Conservation (phyloP, 2,888 invertebrate species). For the Dasypogon diadema region DNA sequence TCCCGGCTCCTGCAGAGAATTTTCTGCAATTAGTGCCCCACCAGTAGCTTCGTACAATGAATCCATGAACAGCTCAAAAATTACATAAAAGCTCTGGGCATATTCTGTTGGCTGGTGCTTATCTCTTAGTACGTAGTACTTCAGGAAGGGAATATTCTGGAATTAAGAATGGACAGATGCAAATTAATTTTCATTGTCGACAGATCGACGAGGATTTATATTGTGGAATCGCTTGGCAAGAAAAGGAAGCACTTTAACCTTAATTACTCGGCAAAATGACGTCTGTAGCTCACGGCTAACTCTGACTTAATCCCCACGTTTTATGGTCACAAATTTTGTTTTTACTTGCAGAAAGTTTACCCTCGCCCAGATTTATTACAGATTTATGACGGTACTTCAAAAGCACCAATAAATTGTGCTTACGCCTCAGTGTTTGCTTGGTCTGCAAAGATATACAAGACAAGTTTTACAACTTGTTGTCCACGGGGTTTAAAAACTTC, state of each 20-base stretch:
- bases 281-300: constrained; percentile 24
- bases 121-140: neutral
- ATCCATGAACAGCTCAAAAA: neutral
- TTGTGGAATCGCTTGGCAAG: neutral
- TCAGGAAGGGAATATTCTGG: neutral
- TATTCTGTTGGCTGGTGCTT: neutral
- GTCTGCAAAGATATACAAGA: neutral
- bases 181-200: constrained; percentile 36
- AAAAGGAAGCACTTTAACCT: neutral
- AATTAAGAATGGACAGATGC: constrained; percentile 35
- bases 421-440: neutral
- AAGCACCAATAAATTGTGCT: constrained; percentile 8
- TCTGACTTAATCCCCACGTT: neutral
- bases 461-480: neutral
- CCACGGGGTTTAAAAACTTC: neutral
- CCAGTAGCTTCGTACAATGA: constrained; percentile 13
- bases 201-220: constrained; percentile 23
- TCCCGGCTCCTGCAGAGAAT: neutral
- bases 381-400: constrained; percentile 3
- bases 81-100: neutral
- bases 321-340: neutral
- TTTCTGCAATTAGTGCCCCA: constrained; percentile 20
- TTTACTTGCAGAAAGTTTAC: constrained; percentile 4
- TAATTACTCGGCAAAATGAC: constrained; percentile 36
- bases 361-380: constrained; percentile 14